Percentiles rank a stretch among this genome's conserved stretches.
Conservation (phyloP, 2,888 invertebrate species). For the Papilio protenor region DNA sequence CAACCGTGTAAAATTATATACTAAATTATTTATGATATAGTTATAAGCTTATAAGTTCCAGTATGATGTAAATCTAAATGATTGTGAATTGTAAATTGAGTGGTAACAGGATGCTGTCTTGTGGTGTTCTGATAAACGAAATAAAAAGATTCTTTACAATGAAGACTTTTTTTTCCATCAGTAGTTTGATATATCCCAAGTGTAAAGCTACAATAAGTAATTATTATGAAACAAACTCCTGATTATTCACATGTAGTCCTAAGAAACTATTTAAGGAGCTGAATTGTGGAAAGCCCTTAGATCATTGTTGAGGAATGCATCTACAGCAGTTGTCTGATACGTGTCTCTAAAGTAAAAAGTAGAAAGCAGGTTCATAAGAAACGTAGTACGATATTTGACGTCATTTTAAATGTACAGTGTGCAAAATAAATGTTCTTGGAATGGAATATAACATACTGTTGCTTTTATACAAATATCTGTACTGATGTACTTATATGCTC, state of each 20-base stretch:
- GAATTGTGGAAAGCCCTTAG: too few relatives aligned
- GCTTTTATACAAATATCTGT: too few relatives aligned
- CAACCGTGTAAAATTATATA: slow-evolving; percentile 71
- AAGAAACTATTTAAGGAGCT: too few relatives aligned
- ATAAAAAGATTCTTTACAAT: slow-evolving; percentile 70
- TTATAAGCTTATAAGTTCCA: slow-evolving; percentile 62
- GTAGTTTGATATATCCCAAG: neutral
- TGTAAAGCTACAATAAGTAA: too few relatives aligned
- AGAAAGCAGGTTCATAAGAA: too few relatives aligned
- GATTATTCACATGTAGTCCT: slow-evolving; percentile 38
- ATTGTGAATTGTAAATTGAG: slow-evolving; percentile 61
- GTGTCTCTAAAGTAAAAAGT: neutral
- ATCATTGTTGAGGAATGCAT: too few relatives aligned
- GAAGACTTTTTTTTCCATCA: slow-evolving; percentile 45
- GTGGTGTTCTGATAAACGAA: slow-evolving; percentile 69
- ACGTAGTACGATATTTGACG: neutral
- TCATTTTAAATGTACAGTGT: neutral
- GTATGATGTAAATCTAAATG: slow-evolving; percentile 61
- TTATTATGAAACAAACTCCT: too few relatives aligned
- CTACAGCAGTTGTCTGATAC: neutral
- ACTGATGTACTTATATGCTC: too few relatives aligned
- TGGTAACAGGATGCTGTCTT: slow-evolving; percentile 59
- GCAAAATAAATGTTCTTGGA: too few relatives aligned
- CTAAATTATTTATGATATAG: slow-evolving; percentile 79
- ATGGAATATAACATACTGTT: too few relatives aligned